A percentile compares a stretch with the other conserved stretches of the same genome.
Evolutionary conservation across 2,797 vertebrate genomes (phyloP).

Genomic region (Eleutherodactylus coqui): DNA sequence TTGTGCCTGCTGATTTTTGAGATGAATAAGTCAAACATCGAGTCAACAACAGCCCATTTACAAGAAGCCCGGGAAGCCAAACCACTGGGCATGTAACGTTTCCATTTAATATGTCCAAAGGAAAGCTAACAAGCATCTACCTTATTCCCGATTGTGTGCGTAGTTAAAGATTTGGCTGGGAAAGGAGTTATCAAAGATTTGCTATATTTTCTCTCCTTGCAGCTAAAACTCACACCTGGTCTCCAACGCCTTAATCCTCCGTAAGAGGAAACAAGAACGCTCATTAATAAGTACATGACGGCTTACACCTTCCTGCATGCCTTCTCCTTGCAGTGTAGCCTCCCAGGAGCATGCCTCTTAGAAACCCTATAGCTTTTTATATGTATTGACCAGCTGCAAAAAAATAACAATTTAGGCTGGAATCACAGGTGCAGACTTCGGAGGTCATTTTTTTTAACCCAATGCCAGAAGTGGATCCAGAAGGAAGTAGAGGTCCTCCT

Average conservation of each 20-base stretch:
- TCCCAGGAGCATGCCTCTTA: background rate
- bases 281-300: constrained; percentile 10
- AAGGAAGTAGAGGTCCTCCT: too few relatives aligned
- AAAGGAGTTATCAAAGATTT: constrained; percentile 54
- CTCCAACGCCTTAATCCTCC: constrained; percentile 2
- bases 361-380: background rate
- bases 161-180: constrained; percentile 49
- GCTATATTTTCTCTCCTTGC: constrained; percentile 42
- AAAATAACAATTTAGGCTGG: too few relatives aligned
- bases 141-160: constrained; percentile 12
- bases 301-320: too few relatives aligned
- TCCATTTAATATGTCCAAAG: constrained; percentile 44
- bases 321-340: background rate
- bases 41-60: constrained; percentile 50
- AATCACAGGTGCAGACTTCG: too few relatives aligned
- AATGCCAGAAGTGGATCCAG: too few relatives aligned
- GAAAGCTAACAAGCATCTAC: constrained; percentile 49
- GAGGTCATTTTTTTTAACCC: too few relatives aligned
- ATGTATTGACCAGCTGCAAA: background rate
- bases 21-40: constrained; percentile 42
- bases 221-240: constrained; percentile 28
- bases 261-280: constrained; percentile 2
- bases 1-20: constrained; percentile 21
- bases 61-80: background rate
- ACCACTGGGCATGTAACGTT: constrained; percentile 19